These are phyloP conservation scores for Onychomys torridus DNA, from an alignment of 2,797 vertebrate species.

Conservation along the genomic window DNA sequence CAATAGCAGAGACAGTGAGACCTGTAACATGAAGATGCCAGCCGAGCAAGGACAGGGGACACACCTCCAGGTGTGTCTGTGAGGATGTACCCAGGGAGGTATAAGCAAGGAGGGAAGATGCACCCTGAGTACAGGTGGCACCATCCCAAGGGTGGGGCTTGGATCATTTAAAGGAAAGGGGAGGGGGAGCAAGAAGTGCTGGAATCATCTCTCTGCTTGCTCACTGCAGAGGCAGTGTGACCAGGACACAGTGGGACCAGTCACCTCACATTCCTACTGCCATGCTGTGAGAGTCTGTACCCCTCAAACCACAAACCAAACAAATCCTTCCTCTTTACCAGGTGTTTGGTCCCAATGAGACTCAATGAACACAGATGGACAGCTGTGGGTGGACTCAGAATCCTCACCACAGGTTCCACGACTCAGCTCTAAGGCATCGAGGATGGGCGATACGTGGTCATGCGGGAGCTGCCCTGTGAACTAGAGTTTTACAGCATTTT, in stretches of 20 bases:
- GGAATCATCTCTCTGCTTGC: neutral
- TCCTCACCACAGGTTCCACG: neutral
- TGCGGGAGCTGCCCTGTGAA: neutral
- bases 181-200: no score
- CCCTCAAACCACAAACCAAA: neutral
- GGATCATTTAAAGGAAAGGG: neutral
- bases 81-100: neutral
- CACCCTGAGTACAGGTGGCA: neutral
- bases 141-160: neutral
- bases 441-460: neutral
- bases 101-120: neutral
- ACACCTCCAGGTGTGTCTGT: neutral
- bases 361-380: neutral
- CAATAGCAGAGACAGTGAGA: neutral
- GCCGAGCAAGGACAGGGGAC: neutral
- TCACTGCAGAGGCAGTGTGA: neutral
- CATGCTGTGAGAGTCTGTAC: neutral
- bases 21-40: neutral
- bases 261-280: neutral
- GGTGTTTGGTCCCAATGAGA: neutral
- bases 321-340: neutral
- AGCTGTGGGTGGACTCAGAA: neutral
- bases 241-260: neutral
- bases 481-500: no score
- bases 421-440: fast-evolving